phyloP scores from a whole-genome alignment of 2,888 invertebrate species.

The Diabrotica balteata region DNA sequence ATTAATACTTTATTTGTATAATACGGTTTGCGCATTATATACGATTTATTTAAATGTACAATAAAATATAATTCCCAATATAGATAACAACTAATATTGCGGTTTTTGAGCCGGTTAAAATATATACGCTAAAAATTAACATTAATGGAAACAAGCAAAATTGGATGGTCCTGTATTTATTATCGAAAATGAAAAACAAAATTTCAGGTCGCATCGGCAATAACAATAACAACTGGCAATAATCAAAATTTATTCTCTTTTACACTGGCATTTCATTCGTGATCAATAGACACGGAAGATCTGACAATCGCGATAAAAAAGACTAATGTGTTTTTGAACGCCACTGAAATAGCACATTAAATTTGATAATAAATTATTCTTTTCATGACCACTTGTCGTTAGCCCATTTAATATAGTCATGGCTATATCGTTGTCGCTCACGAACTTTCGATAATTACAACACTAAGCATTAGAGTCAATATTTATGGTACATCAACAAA shows the following conservation, averaged over 20 bases:
- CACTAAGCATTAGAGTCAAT: background rate
- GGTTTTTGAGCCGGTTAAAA: too few relatives aligned
- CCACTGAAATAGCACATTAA: constrained; percentile 1
- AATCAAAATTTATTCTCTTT: background rate
- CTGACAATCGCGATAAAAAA: constrained; percentile 4
- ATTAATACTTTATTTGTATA: too few relatives aligned
- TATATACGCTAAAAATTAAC: too few relatives aligned
- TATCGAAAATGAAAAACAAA: too few relatives aligned
- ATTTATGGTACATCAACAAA: background rate
- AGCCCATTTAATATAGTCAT: constrained; percentile 2
- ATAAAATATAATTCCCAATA: too few relatives aligned
- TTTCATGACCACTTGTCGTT: constrained; percentile 6
- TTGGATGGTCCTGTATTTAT: too few relatives aligned
- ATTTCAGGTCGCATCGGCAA: too few relatives aligned
- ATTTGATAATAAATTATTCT: constrained; percentile 6
- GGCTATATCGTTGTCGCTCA: background rate
- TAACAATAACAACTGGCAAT: too few relatives aligned
- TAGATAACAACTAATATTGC: too few relatives aligned
- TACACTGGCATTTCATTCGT: constrained; percentile 1
- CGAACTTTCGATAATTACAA: background rate
- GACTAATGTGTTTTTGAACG: constrained; percentile 7
- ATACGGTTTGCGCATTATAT: too few relatives aligned
- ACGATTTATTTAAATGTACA: too few relatives aligned
- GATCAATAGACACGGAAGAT: constrained; percentile 3
- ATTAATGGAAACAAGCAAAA: too few relatives aligned